A percentile compares a stretch with the other conserved stretches of the same genome.
phyloP scores from a whole-genome alignment of 2,113 vertebrate genomes.

The Pipa parva region DNA sequence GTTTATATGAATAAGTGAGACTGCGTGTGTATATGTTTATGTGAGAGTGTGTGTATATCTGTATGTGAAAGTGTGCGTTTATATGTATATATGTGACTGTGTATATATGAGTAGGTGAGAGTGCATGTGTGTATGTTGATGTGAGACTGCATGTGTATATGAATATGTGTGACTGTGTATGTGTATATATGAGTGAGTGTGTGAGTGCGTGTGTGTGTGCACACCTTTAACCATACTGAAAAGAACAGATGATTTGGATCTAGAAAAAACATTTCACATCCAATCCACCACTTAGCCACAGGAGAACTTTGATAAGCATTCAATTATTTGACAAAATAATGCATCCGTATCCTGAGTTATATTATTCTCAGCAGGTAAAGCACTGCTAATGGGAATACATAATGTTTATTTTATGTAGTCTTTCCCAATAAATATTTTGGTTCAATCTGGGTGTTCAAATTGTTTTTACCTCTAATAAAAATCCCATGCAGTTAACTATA shows the following conservation, averaged over 20 bases:
- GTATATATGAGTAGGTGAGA: no score
- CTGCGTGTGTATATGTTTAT: no score
- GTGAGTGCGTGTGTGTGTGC: background rate
- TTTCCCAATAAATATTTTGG: slow-evolving; percentile 12
- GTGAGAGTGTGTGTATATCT: no score
- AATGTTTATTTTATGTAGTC: slow-evolving; percentile 27
- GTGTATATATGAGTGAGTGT: no score
- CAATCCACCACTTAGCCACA: slow-evolving; percentile 19
- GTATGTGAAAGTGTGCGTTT: no score
- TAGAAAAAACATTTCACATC: slow-evolving; percentile 19
- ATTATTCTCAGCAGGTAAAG: slow-evolving; percentile 33
- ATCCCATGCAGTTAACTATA: slow-evolving; percentile 17
- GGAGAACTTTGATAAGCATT: slow-evolving; percentile 33
- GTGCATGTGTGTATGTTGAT: no score
- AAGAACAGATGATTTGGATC: slow-evolving; percentile 2
- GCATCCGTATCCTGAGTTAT: slow-evolving; percentile 31
- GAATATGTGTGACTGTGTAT: no score
- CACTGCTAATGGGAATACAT: slow-evolving; percentile 31
- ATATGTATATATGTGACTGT: no score
- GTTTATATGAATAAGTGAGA: no score
- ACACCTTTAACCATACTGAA: background rate
- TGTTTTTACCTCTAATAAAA: slow-evolving; percentile 24
- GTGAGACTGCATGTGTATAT: no score
- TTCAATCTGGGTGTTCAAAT: slow-evolving; percentile 26
- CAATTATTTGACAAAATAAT: slow-evolving; percentile 42